Base-by-base conservation (phyloP, 2,797 vertebrate genomes). In the Neoniphon sammara region DNA sequence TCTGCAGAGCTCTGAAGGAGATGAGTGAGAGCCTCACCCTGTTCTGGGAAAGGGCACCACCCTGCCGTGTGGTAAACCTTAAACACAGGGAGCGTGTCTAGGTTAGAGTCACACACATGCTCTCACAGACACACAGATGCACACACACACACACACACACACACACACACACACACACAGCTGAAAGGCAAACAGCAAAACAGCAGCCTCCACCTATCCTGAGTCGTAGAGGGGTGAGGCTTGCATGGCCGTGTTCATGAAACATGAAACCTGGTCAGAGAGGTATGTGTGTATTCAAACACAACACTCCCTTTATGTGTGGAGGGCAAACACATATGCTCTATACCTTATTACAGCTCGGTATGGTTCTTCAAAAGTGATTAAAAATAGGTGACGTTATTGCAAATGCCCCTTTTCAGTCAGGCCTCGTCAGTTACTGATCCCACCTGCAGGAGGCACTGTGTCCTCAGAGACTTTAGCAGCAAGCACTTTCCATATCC, bases 51-150 rank as follows among this genome's bases (percentile, higher is more conserved):
- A 74, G 73, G 66, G 85, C 83, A 80, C 82, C 90, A 80, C 91
- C 89, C 88, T 88, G 85, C 85, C 69, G 79, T 92, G 89, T 90
- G 88, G 93, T 92, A 56, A 91, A 89, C 77, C 81, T 70, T 90
- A 91, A 92, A 85, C 87, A 93, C 83, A 91, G 90, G 84, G 77
- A 86, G 80, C 52, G 64, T n/a, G 60, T 70, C 75, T 69, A 53
- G 49, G 75, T 81, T 68, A 67, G 49, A 57, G 60, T 73, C 71
- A 23, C 55, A 71, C 59, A 73, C 46, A 27, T 39, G 68, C 30
- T 5, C 52, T 31, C 64, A 68, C 42, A 67, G 42, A 21, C 27
- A 66, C 4, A 64, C 42, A 76, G 42, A 64, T 42, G 68, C 7
- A 78, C 46, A 68, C 42, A 67, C 27, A 60, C 12, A 4, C 34